Base-by-base conservation (phyloP, 2,888 invertebrate genomes). In the Drosophila kambysellisi region DNA sequence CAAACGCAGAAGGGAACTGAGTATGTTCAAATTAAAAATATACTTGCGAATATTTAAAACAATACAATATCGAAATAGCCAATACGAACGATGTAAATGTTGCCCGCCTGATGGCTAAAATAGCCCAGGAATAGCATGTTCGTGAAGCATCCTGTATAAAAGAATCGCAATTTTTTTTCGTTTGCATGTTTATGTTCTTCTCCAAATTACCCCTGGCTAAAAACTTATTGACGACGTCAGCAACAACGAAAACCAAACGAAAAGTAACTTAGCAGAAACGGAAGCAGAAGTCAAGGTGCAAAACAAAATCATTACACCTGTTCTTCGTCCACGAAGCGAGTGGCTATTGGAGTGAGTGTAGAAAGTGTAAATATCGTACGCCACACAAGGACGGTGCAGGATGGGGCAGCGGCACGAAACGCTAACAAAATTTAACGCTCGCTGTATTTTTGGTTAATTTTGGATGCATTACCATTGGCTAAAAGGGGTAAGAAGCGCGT, bases 251-350 rank as follows among this genome's bases (percentile, higher is more conserved):
- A 41, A 62, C 58, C 62, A 70, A 75, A 79, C 48, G 29, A 25
- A 25, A 46, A 46, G 52, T 15, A 20, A 8, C 52, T n/a, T 32
- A 33, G 46, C 46, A 46, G 35, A 76, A 79, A 82, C 88, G 84
- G 87, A 87, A 84, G 81, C 83, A 78, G 65, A 81, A 88, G 91
- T 81, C 88, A 88, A 90, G 89, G 87, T 87, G 87, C 88, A 89
- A 86, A 74, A 72, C 70, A 75, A 91, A 87, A 91, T 91, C 88
- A 86, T 90, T 91, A 82, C 89, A 89, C 91, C 89, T 91, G 89
- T 90, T 88, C 77, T 86, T 86, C 85, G 20, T 12, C 39, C 57
- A 33, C 50, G 58, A 25, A 43, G 39, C 54, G 50, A 58, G 39
- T 43, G 17, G 64, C 50, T 41, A 15, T 20, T 20, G 43, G 12